A percentile compares a stretch with the other conserved stretches of the same genome.
Evolutionary conservation across 2,113 vertebrate species (phyloP).

Genomic region (Motacilla alba): DNA sequence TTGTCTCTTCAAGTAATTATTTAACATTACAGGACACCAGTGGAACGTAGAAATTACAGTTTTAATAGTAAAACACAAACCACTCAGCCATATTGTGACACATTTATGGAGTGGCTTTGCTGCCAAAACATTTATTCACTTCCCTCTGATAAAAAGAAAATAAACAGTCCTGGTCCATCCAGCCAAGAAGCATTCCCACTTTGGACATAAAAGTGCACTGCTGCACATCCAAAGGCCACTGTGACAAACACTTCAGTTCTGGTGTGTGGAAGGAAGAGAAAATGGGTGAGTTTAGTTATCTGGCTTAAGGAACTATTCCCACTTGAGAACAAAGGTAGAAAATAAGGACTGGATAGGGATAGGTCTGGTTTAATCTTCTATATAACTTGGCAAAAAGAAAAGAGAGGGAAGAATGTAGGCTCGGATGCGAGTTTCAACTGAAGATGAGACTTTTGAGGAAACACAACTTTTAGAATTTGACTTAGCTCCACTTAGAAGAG

Average conservation of each 20-base stretch:
- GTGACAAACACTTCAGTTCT: neutral
- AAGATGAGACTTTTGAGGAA: neutral
- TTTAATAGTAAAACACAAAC: neutral
- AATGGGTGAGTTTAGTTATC: neutral
- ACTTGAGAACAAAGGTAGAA: neutral
- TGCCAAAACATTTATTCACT: neutral
- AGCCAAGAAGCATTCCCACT: neutral
- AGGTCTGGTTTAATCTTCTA: neutral
- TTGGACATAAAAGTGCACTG: neutral
- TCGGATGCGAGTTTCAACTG: neutral
- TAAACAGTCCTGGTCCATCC: neutral
- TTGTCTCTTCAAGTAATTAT: neutral
- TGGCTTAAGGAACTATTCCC: neutral
- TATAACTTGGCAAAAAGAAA: neutral
- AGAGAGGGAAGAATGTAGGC: neutral
- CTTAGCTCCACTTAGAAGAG: neutral
- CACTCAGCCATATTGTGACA: neutral
- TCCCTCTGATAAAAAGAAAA: neutral
- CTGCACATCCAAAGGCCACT: neutral
- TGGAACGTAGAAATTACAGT: neutral
- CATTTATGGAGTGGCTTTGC: neutral
- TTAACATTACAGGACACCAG: neutral
- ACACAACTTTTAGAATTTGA: neutral
- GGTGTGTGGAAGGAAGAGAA: neutral
- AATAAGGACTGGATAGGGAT: neutral